Conservation (phyloP, 1,140 invertebrate species). For the Pogonomyrmex californicus region DNA sequence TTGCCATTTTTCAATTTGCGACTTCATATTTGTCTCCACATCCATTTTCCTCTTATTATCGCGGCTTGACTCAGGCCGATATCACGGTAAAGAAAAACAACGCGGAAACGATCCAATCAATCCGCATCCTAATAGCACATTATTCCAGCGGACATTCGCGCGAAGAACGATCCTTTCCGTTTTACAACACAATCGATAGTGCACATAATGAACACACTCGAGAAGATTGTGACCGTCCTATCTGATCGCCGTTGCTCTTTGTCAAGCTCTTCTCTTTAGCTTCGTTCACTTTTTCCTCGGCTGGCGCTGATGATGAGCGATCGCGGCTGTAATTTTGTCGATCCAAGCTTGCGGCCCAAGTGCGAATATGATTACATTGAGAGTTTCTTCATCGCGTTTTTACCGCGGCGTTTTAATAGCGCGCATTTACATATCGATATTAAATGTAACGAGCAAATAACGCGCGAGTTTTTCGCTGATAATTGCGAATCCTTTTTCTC, state of each 20-base stretch:
- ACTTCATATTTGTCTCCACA: not conserved
- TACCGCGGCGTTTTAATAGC: not conserved
- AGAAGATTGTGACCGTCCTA: constrained; percentile 44
- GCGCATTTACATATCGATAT: constrained; percentile 25
- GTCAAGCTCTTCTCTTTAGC: not conserved
- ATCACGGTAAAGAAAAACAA: constrained; percentile 22
- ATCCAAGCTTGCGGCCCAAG: too few species aligned
- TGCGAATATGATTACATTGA: constrained; percentile 20
- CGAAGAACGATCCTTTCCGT: not conserved
- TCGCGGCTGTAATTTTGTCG: not conserved
- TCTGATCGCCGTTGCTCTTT: not conserved
- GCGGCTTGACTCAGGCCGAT: not conserved
- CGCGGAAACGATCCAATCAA: constrained; percentile 39
- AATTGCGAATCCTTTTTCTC: constrained; percentile 20
- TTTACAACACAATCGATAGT: constrained; percentile 65
- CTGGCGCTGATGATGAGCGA: not conserved
- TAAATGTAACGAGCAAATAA: constrained; percentile 49
- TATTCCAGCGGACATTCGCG: constrained; percentile 28
- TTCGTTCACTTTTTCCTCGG: not conserved
- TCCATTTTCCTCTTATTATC: constrained; percentile 26
- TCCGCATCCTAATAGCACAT: constrained; percentile 34
- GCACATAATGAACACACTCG: not conserved
- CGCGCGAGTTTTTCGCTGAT: constrained; percentile 14
- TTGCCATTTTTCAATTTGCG: constrained; percentile 12
- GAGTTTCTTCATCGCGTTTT: constrained; percentile 7